phyloP scores from a whole-genome alignment of 2,888 invertebrate genomes.

The Crocallis elinguaria region DNA sequence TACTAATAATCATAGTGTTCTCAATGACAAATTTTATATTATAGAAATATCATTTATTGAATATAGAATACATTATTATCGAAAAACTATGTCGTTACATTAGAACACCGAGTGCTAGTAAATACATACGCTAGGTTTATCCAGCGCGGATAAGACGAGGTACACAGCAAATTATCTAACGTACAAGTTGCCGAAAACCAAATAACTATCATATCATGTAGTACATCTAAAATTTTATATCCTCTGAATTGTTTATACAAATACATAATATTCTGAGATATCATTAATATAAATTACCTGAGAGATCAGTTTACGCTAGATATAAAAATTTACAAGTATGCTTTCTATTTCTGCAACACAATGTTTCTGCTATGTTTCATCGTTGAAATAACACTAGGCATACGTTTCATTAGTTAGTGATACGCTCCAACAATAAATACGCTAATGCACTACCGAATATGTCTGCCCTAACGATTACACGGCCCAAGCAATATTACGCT shows the following conservation, averaged over 20 bases:
- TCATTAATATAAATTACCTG: constrained; percentile 81
- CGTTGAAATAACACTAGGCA: constrained; percentile 73
- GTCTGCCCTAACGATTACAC: constrained; percentile 73
- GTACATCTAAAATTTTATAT: constrained; percentile 77
- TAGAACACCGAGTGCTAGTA: constrained; percentile 79
- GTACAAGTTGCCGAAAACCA: constrained; percentile 71
- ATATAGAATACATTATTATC: constrained; percentile 84
- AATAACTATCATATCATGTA: constrained; percentile 63
- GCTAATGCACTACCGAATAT: constrained; percentile 76
- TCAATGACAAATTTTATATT: constrained; percentile 81
- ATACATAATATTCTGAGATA: constrained; percentile 80
- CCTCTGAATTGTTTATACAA: constrained; percentile 80
- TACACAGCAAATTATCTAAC: constrained; percentile 69
- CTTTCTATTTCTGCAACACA: constrained; percentile 73
- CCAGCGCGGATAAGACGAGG: constrained; percentile 72
- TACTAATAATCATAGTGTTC: constrained; percentile 79
- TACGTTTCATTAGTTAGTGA: constrained; percentile 70
- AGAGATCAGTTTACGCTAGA: constrained; percentile 84
- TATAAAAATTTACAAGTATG: constrained; percentile 82
- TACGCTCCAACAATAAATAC: constrained; percentile 73
- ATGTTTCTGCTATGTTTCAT: constrained; percentile 70
- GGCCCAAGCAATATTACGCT: constrained; percentile 68
- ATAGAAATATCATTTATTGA: constrained; percentile 83
- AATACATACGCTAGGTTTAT: constrained; percentile 66
- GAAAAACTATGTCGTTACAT: constrained; percentile 81